Base-by-base conservation (phyloP, 2,888 invertebrate species). In the Antheraea yamamai region DNA sequence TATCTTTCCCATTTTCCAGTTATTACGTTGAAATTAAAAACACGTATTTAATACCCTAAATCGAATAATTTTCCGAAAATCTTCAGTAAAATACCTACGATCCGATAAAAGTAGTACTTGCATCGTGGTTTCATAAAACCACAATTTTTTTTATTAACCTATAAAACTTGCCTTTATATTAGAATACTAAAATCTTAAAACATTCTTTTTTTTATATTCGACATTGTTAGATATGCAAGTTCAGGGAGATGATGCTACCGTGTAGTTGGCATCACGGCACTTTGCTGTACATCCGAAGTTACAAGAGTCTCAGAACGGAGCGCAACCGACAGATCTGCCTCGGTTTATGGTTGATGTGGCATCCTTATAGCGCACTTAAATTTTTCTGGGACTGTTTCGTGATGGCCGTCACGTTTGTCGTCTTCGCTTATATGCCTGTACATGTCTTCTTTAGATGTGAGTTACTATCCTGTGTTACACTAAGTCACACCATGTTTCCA, bases 281-380 rank as follows among this genome's bases (percentile, higher is more conserved):
- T 14, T 75, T 76, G 61, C 81, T 78, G 75, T 85, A 80, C 81
- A 76, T 89, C 55, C 86, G 90, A 73, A 89, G 89, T 78, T 80
- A 82, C 73, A 82, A 83, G 81, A 84, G 87, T 18, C 83, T 90
- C 73, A 81, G 82, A 26, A 51, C 78, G 26, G 92, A 92, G 80
- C 84, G 85, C 55, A 83, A 79, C 35, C 81, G 89, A 0, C 91
- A 90, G 16, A 51, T 75, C 39, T 76, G 72, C n/a, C 64, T 79
- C 2, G 77, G 82, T 6, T 75, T 80, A 75, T 79, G 81, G 78
- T 79, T 83, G 72, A 79, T 89, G 18, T 87, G 88, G 79, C 93
- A 94, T 78, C 93, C 94, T 2, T 92, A 89, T 85, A 92, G 92
- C 76, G 84, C 87, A 10, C 73, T 85, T 76, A 86, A 84, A 75